Evolutionary conservation across 2,113 vertebrate species (phyloP), one percentile per base, ranked within the genome.

Genomic region (Sakesphorus luctuosus): DNA sequence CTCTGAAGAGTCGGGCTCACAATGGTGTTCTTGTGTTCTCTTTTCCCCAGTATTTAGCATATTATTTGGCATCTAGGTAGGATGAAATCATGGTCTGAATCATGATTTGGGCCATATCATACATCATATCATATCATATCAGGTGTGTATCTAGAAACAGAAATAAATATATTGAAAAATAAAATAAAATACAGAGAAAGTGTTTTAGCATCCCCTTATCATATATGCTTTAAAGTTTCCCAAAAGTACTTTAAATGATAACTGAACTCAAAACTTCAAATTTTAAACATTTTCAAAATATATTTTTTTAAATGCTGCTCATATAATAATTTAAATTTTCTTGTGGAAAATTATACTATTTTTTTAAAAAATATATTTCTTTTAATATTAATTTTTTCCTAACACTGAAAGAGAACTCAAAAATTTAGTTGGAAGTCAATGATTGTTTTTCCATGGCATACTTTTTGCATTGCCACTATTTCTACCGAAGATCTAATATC

Each of bases 301-400:
- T 0, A 1, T 6, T 15, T 67, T 19, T 52, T 6, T 1, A 25
- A 91, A 56, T 44, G 2, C 2, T 76, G 3, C 5, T 88, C 1
- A 35, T 9, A 15, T 13, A 35, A 24, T 50, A 0, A 47, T 76
- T 49, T 77, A 26, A 3, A 36, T 21, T 50, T 66, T 67, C 2
- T 46, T 73, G 13, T 28, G 28, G 61, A 90, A 91, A 78, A 46
- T 18, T 25, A 13, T 16, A 58, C 4, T 9, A 29, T 40, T 66
- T 76, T 36, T 66, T 76, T 35, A 5, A 84, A 77, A 92, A 62
- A 25, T 36, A 25, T 11, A 50, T 47, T 66, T 8, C 1, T 75
- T 71, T 55, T 82, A 6, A 38, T 38, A 28, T 13, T 52, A n/a
- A 65, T 56, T 40, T 87, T 23, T 65, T 85, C 10, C 25, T 90